phyloP scores from a whole-genome alignment of 2,797 vertebrate species.

The Lutjanus argentimaculatus region DNA sequence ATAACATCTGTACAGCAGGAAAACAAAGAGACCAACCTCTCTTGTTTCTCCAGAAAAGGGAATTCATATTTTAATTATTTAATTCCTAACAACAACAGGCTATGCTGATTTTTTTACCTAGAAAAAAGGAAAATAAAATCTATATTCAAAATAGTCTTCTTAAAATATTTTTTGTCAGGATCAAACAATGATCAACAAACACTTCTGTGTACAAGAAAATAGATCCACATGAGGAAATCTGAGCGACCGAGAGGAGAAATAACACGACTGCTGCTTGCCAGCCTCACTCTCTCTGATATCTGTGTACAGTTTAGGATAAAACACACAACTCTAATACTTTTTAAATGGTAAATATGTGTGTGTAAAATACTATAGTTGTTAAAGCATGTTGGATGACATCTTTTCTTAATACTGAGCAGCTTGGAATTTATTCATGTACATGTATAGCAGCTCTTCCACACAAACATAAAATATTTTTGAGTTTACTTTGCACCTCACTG shows the following conservation, averaged over 20 bases:
- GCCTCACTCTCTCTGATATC: conserved; percentile 22
- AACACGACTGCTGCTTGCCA: conserved; percentile 24
- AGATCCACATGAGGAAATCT: conserved; percentile 49
- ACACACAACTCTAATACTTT: conserved; percentile 33
- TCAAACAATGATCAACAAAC: conserved; percentile 63
- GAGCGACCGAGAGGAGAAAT: conserved; percentile 20
- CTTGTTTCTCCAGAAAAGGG: conserved; percentile 52
- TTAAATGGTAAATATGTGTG: conserved; percentile 18
- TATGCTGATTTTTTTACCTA: conserved; percentile 52
- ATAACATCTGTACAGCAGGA: conserved; percentile 61
- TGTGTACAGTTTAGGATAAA: conserved; percentile 17
- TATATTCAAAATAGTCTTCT: conserved; percentile 84
- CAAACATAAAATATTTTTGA: background rate
- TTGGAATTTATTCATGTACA: conserved; percentile 23
- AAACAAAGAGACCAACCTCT: conserved; percentile 53
- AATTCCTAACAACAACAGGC: conserved; percentile 47
- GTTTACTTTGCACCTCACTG: background rate
- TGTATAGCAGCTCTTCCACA: conserved; percentile 39
- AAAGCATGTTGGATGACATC: conserved; percentile 37
- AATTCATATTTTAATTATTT: conserved; percentile 39
- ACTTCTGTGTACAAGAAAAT: conserved; percentile 77
- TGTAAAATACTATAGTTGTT: conserved; percentile 32
- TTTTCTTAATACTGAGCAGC: conserved; percentile 32
- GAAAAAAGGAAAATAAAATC: conserved; percentile 78
- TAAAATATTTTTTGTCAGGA: conserved; percentile 79